A percentile compares a stretch with the other conserved stretches of the same genome.
Conservation (phyloP, 2,113 vertebrate species). For the Puntigrus tetrazona region DNA sequence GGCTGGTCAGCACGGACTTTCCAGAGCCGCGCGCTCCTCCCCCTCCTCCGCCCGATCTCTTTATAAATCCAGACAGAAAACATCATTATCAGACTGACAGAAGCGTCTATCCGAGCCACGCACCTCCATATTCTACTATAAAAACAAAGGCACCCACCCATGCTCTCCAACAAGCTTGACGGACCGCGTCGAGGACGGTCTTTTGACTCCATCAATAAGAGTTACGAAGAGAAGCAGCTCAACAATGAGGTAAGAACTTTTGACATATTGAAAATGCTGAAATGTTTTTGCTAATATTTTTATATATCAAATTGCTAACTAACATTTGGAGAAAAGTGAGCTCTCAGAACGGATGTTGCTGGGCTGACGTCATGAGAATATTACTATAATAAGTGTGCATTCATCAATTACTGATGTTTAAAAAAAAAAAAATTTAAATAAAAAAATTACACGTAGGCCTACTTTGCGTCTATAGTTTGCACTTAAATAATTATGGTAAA, state of each 20-base stretch:
- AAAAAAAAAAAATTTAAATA: too few relatives aligned
- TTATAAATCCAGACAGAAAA: constrained; percentile 44
- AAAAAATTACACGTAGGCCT: too few relatives aligned
- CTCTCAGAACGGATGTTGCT: neutral
- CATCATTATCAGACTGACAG: constrained; percentile 15
- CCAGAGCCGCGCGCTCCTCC: constrained; percentile 19
- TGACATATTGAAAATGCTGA: neutral
- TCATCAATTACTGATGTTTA: too few relatives aligned
- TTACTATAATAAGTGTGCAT: too few relatives aligned
- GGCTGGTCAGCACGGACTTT: neutral
- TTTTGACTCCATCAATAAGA: constrained; percentile 69
- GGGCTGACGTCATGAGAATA: too few relatives aligned
- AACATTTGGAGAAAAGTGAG: too few relatives aligned
- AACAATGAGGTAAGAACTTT: constrained; percentile 68
- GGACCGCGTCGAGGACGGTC: constrained; percentile 67
- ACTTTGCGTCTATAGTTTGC: too few relatives aligned
- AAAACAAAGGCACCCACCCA: constrained; percentile 36
- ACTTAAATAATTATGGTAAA: neutral
- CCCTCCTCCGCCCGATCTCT: neutral
- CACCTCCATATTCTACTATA: neutral
- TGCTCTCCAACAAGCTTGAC: constrained; percentile 63
- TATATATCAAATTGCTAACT: neutral
- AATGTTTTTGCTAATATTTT: neutral
- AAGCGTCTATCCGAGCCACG: neutral
- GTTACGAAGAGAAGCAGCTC: constrained; percentile 65